Evolutionary conservation across 2,113 vertebrate species (phyloP), one percentile per base, ranked within the genome.

Genomic region (Fregetta grallaria): DNA sequence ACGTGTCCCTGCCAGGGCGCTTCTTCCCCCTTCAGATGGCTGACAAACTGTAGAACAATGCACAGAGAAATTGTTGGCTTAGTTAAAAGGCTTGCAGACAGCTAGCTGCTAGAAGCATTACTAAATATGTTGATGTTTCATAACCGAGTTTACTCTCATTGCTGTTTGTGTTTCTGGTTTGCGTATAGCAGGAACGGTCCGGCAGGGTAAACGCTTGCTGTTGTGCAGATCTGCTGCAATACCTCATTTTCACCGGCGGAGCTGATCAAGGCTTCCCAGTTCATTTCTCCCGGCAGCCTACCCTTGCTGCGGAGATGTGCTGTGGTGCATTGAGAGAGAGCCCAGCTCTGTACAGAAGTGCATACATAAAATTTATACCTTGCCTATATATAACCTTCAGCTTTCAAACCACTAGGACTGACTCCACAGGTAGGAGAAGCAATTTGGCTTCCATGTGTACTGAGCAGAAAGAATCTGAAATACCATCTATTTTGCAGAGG

Each of bases 81-180:
- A 70, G 66, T 58, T 45, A 70, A 70, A 92, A 56, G 80, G 49
- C 52, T 1, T 76, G 77, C 62, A 91, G 70, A 71, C 3, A 1
- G 55, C 63, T 18, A 86, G 62, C 77, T 65, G 49, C 83, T 87
- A 72, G 80, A 76, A 91, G 47, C 59, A 36, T 76, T 94, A 82
- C 89, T 92, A 92, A 90, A 30, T 88, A 90, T 32, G 74, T 25
- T 84, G 66, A 62, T 66, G 66, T 50, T 87, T 91, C 70, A 5
- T 52, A 82, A 74, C 58, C 0, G 2, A 87, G 86, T 62, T 94
- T 87, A 68, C 45, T 92, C 45, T 95, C 29, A 9, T 7, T 73
- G 70, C 50, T 76, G 68, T 34, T 56, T 55, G 68, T 44, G 45
- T 29, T 93, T 59, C 73, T 85, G 44, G 68, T 86, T 71, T 81